Percentiles rank a stretch among this genome's conserved stretches.
Conservation (phyloP, 2,113 vertebrate genomes). For the Solenodon paradoxus region DNA sequence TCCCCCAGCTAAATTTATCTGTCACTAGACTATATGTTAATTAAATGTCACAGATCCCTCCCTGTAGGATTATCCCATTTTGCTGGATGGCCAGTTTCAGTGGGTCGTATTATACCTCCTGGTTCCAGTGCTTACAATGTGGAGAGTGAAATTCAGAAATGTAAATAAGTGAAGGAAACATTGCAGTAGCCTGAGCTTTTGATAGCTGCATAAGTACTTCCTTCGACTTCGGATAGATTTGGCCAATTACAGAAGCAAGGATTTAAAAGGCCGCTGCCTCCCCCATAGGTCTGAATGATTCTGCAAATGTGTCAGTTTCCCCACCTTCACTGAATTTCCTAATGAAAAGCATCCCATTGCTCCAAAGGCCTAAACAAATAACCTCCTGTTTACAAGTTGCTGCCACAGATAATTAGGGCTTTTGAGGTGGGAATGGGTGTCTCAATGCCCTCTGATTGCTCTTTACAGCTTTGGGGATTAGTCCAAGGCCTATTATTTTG, state of each 20-base stretch:
- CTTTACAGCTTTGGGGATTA: not conserved
- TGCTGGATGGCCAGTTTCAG: too few species aligned
- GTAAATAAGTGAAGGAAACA: not conserved
- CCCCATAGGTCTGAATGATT: conserved; percentile 25
- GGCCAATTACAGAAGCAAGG: not conserved
- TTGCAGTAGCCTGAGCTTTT: not conserved
- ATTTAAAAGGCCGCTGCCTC: conserved; percentile 9
- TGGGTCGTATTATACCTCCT: not conserved
- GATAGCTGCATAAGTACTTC: not conserved
- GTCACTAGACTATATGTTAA: too few species aligned
- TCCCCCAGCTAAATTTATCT: too few species aligned
- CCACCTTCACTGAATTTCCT: conserved; percentile 24
- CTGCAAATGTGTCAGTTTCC: conserved; percentile 5
- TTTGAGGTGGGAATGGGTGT: not conserved
- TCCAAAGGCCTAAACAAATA: conserved; percentile 23
- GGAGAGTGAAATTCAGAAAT: not conserved
- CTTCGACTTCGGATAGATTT: not conserved
- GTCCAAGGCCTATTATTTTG: not conserved
- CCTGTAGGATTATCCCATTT: too few species aligned
- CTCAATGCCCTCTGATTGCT: not conserved
- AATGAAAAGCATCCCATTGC: not conserved
- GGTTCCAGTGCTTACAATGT: not conserved
- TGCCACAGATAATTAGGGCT: not conserved
- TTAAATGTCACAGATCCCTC: too few species aligned
- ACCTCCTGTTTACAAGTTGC: not conserved